Evolutionary conservation across 2,888 invertebrate species (phyloP).

Genomic region (Theretra japonica): DNA sequence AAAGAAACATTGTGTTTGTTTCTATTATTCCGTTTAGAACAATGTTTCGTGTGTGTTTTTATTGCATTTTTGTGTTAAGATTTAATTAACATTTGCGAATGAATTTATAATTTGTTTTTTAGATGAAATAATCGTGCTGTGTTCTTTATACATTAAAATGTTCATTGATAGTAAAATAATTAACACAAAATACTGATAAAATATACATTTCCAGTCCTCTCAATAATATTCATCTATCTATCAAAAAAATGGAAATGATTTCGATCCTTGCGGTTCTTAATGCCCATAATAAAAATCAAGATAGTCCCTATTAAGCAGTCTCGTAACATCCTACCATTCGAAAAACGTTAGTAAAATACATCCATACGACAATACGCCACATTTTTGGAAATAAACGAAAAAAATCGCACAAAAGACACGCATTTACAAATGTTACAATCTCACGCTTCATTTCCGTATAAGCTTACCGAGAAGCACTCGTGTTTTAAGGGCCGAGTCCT

Average conservation of each 20-base stretch:
- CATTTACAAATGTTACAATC: slow-evolving; percentile 25
- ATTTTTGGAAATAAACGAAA: slow-evolving; percentile 1
- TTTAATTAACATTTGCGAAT: not conserved
- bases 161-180: too few species aligned
- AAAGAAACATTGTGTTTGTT: slow-evolving; percentile 33
- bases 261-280: too few species aligned
- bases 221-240: too few species aligned
- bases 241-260: too few species aligned
- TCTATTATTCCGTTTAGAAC: slow-evolving; percentile 17
- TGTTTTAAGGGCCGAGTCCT: slow-evolving; percentile 54
- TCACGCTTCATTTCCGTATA: slow-evolving; percentile 42
- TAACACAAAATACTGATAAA: too few species aligned
- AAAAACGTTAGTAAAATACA: too few species aligned
- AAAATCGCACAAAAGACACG: slow-evolving; percentile 8
- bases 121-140: too few species aligned
- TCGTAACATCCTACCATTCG: too few species aligned
- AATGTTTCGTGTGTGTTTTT: not conserved
- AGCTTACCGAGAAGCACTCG: slow-evolving; percentile 41
- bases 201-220: too few species aligned
- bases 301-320: too few species aligned
- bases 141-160: too few species aligned
- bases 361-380: not conserved
- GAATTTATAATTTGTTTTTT: not conserved
- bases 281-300: too few species aligned
- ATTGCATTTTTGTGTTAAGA: slow-evolving; percentile 5